Percentiles rank a stretch among this genome's conserved stretches.
Conservation (phyloP, 2,113 vertebrate species). For the Orthonyx spaldingii region DNA sequence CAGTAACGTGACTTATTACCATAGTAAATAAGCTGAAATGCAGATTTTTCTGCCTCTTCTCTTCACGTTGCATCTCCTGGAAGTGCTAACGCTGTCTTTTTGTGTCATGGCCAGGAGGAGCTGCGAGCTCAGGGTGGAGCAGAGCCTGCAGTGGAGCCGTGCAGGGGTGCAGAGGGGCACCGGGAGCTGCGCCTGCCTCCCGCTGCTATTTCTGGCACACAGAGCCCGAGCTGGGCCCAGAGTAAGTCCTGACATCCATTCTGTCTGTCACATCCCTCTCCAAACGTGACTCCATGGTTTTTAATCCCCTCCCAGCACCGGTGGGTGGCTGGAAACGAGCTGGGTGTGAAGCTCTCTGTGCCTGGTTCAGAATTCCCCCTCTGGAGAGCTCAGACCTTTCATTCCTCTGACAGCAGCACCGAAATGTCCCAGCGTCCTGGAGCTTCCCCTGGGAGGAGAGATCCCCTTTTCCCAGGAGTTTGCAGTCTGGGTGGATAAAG, state of each 20-base stretch:
- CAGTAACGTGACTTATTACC: background rate
- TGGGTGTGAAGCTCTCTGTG: background rate
- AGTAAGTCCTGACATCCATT: background rate
- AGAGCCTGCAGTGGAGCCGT: background rate
- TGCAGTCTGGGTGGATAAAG: background rate
- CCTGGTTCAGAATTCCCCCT: background rate
- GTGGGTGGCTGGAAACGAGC: background rate
- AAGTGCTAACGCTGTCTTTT: background rate
- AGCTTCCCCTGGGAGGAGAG: background rate
- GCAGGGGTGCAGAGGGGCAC: background rate
- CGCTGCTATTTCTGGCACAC: background rate
- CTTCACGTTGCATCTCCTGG: background rate
- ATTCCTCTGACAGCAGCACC: background rate
- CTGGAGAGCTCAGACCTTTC: background rate
- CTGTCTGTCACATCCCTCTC: background rate
- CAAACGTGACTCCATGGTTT: background rate
- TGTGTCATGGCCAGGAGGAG: background rate
- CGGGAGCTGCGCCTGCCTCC: background rate
- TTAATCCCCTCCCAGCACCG: background rate
- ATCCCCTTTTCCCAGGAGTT: background rate
- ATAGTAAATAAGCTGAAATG: accelerated
- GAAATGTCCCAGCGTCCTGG: background rate
- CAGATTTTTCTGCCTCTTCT: background rate
- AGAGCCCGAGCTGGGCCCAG: background rate
- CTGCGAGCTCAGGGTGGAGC: background rate